Base-by-base conservation (phyloP, 2,797 vertebrate genomes). In the Mergus octosetaceus region DNA sequence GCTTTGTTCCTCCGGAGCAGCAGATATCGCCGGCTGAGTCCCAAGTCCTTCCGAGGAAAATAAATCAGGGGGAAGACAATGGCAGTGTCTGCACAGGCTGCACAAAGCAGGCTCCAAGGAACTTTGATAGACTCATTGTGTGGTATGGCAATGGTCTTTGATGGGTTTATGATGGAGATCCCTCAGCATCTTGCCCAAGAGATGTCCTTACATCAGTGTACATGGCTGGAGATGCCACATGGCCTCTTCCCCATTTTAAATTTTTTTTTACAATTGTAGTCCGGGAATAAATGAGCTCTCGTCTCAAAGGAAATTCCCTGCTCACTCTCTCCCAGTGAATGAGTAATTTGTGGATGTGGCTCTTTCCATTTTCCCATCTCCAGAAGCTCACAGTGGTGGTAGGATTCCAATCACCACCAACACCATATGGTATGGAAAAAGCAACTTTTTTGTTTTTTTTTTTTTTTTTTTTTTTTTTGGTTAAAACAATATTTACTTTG, bases 181-280 rank as follows among this genome's bases (percentile, higher is more conserved):
- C 5, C 61, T 58, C 79, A 72, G 73, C 24, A 47, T 13, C 65
- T 17, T 41, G 12, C 27, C 18, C 32, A 34, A 19, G 79, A 77
- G 36, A 10, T 1, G 2, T 10, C 27, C 65, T 61, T 38, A 15
- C 8, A 5, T 28, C 38, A 18, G 24, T 1, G 2, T 13, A 36
- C 3, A 2, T 3, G 30, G 27, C 49, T 78, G 47, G 11, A 69
- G 25, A n/a, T 61, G 28, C 38, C 75, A 5, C 20, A 21, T 0
- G 3, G 16, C 7, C 49, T 16, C 21, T 73, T 36, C 53, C 79
- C 30, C 4, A 2, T 43, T 58, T 77, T 8, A 1, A 12, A 62
- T 70, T 43, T 0, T 0, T 11, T 34, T 79, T 75, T 47, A 36
- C 66, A 95, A 70, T 90, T 17, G 20, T 24, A 34, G 21, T 11